phyloP scores from a whole-genome alignment of 2,797 vertebrate species.

The Malurus splendens region DNA sequence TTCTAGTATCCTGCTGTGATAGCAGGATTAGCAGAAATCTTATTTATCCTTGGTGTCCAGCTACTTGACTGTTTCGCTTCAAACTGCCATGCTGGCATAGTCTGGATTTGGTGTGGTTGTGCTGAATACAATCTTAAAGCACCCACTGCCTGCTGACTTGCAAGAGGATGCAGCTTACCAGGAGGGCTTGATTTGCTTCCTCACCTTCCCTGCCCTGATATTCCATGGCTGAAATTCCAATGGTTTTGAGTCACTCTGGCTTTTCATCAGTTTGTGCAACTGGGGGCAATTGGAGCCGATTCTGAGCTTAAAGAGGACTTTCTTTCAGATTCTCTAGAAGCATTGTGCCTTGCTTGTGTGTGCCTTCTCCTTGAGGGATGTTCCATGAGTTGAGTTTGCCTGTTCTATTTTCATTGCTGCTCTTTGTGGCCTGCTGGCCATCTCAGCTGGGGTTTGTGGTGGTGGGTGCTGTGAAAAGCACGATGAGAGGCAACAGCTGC shows the following conservation, averaged over 20 bases:
- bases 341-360: neutral
- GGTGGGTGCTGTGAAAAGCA: neutral
- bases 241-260: neutral
- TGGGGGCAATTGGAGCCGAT: neutral
- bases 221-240: neutral
- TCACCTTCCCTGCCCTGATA: neutral
- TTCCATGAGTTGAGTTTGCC: neutral
- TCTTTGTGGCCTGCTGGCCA: neutral
- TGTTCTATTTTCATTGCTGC: neutral
- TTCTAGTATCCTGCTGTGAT: slow-evolving; percentile 49
- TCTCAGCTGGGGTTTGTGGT: neutral
- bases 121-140: neutral
- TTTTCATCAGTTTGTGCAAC: neutral
- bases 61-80: slow-evolving; percentile 18
- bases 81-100: neutral
- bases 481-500: neutral
- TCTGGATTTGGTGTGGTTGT: neutral
- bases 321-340: neutral
- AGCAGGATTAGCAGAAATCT: slow-evolving; percentile 35
- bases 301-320: neutral
- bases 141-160: neutral
- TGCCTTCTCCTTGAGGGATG: neutral
- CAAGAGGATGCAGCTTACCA: neutral
- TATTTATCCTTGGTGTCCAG: slow-evolving; percentile 37
- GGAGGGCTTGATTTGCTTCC: neutral